Evolutionary conservation across 2,113 vertebrate genomes (phyloP).

Genomic region (human): GRCh38 chr14:27209501-27210000

Average conservation of each 20-base stretch:
- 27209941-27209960: neutral
- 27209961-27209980: neutral
- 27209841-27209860: neutral
- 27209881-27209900: neutral
- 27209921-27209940: neutral
- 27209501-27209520: neutral
- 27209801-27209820: neutral
- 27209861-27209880: neutral
- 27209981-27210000: neutral
- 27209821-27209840: neutral
- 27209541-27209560: neutral
- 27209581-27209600: neutral
- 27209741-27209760: neutral
- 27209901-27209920: neutral
- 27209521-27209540: neutral
- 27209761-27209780: neutral
- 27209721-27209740: neutral
- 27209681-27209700: neutral
- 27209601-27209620: neutral
- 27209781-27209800: neutral
- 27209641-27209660: neutral
- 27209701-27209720: neutral
- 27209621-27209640: neutral
- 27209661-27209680: neutral
- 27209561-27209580: neutral